Base-by-base conservation (phyloP, 2,113 vertebrate genomes). In the Typhlomys cinereus region DNA sequence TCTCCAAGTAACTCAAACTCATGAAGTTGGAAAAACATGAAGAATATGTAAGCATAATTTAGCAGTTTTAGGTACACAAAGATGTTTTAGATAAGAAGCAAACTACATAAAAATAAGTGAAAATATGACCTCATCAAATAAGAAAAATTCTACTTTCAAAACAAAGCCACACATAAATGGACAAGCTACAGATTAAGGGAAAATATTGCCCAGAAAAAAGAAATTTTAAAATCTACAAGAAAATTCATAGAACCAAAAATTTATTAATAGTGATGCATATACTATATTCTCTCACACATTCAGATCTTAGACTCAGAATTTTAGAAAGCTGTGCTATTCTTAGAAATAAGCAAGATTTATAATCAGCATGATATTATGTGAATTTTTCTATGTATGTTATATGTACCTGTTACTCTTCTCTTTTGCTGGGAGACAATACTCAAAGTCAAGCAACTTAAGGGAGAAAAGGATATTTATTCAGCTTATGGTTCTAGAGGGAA, bases 341-440 rank as follows among this genome's bases (percentile, higher is more conserved):
- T n/a, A n/a, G n/a, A n/a, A n/a, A n/a, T n/a, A n/a, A n/a, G n/a
- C n/a, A 54, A 41, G 4, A 52, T 52, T 62, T 73, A 70, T 39
- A 41, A 36, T 1, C 54, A 81, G n/a, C 92, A 50, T 67, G 29
- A 89, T 34, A 41, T 54, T 23, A 36, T 73, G 84, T 95, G 54
- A 36, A 81, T 79, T n/a, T 36, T 93, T 93, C 52, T 52, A 5
- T 36, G 46, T 25, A 39, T 70, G 54, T n/a, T 86, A 76, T 12
- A 82, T 95, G 91, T 95, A 21, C 4, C 41, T 25, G 48, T 23
- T 91, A 12, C 29, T 2, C 39, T 21, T 94, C 21, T 88, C 81
- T 67, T 94, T 96, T 73, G 15, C 54, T 57, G 21, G 54, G 15
- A 15, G n/a, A n/a, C n/a, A n/a, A n/a, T n/a, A n/a, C n/a, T n/a